Conservation (phyloP, 2,888 invertebrate species). For the Cephus rjabovi region DNA sequence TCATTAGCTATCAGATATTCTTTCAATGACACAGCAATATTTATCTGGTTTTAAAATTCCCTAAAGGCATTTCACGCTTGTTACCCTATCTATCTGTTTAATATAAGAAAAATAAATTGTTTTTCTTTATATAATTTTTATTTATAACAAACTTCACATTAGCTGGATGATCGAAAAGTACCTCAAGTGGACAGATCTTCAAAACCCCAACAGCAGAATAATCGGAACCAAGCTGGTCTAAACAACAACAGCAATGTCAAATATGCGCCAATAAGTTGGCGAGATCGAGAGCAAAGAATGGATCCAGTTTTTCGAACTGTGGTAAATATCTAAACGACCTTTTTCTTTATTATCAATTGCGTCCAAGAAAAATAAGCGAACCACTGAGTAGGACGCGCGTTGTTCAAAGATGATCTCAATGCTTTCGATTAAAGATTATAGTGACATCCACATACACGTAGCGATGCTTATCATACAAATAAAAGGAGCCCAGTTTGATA, state of each 20-base stretch:
- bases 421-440: not conserved
- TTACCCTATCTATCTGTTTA: not conserved
- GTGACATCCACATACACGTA: not conserved
- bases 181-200: slow-evolving; percentile 58
- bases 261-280: slow-evolving; percentile 38
- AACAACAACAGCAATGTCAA: slow-evolving; percentile 31
- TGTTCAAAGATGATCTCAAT: not conserved
- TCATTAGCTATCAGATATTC: not conserved
- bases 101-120: not conserved
- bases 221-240: not conserved
- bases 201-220: slow-evolving; percentile 35
- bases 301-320: slow-evolving; percentile 55
- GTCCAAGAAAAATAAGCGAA: not conserved
- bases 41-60: not conserved
- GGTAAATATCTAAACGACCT: slow-evolving; percentile 37
- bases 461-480: not conserved
- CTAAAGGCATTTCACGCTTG: not conserved
- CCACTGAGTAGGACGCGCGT: not conserved
- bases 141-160: not conserved
- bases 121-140: not conserved
- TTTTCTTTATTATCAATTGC: not conserved
- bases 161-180: slow-evolving; percentile 49
- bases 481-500: not conserved
- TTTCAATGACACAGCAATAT: not conserved
- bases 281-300: slow-evolving; percentile 55